Evolutionary conservation across 2,888 invertebrate species (phyloP).

Genomic region (Drosophila meridionalis): DNA sequence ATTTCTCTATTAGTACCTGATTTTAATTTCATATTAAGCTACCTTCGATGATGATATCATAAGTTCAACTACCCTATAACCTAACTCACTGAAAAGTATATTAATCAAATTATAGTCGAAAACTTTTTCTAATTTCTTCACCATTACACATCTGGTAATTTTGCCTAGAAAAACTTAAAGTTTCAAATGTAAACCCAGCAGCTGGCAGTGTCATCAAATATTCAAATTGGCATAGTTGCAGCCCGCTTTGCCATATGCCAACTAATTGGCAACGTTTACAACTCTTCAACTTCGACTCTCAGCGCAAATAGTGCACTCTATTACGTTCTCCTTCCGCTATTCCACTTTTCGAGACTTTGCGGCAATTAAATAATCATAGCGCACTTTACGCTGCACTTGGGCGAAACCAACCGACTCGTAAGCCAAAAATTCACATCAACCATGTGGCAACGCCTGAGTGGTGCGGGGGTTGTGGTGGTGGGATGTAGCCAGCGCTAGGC

Average conservation of each 20-base stretch:
- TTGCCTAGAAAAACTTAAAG: not conserved
- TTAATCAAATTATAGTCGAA: not conserved
- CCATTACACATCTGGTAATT: not conserved
- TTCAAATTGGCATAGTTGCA: slow-evolving; percentile 26
- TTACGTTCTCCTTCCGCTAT: not conserved
- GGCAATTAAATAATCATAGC: slow-evolving; percentile 78
- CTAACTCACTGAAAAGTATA: not conserved
- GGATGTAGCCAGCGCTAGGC: not conserved
- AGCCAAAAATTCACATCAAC: slow-evolving; percentile 23
- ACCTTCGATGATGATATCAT: not conserved
- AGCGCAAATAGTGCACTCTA: slow-evolving; percentile 39
- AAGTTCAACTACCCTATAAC: not conserved
- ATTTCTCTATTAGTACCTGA: not conserved
- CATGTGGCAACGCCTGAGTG: slow-evolving; percentile 25
- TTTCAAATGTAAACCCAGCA: not conserved
- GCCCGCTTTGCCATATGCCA: slow-evolving; percentile 42
- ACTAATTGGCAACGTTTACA: slow-evolving; percentile 73
- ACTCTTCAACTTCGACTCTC: slow-evolving; percentile 63
- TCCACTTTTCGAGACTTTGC: slow-evolving; percentile 25
- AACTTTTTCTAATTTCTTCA: not conserved
- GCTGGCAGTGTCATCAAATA: slow-evolving; percentile 26
- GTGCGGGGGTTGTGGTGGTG: not conserved
- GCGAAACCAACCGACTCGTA: slow-evolving; percentile 13
- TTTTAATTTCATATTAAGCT: not conserved
- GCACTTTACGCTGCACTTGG: slow-evolving; percentile 65